Evolutionary conservation across 2,113 vertebrate species (phyloP).

Genomic region (Callionymus lyra): DNA sequence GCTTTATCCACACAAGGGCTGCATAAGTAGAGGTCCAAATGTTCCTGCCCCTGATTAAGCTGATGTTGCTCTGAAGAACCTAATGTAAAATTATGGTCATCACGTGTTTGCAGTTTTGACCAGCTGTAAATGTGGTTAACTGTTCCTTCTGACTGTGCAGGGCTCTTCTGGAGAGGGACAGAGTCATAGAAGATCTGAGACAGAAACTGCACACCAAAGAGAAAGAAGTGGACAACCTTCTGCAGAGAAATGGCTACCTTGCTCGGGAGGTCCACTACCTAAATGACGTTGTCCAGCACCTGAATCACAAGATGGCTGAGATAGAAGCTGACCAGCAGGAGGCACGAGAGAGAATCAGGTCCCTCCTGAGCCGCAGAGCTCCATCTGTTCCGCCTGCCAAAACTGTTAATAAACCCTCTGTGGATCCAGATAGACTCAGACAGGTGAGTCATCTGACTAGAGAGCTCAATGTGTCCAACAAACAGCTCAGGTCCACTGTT

Average conservation of each 20-base stretch:
- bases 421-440: conserved; percentile 21
- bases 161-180: conserved; percentile 44
- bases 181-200: conserved; percentile 42
- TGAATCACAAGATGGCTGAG: conserved; percentile 41
- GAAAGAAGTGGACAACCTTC: conserved; percentile 36
- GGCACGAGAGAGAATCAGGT: conserved; percentile 35
- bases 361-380: conserved; percentile 15
- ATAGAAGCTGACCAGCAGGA: conserved; percentile 47
- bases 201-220: conserved; percentile 41
- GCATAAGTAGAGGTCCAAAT: not conserved
- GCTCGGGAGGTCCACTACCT: conserved; percentile 30
- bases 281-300: conserved; percentile 32
- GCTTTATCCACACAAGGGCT: not conserved
- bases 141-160: conserved; percentile 16
- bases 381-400: not conserved
- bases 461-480: conserved; percentile 46
- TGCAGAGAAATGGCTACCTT: conserved; percentile 47
- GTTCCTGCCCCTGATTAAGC: not conserved
- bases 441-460: conserved; percentile 30
- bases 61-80: not conserved
- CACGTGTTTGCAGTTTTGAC: no score
- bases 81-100: no score
- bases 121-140: not conserved
- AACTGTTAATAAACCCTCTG: conserved; percentile 1
- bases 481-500: conserved; percentile 38